phyloP scores from a whole-genome alignment of 1,140 invertebrate genomes.

The Apis cerana region DNA sequence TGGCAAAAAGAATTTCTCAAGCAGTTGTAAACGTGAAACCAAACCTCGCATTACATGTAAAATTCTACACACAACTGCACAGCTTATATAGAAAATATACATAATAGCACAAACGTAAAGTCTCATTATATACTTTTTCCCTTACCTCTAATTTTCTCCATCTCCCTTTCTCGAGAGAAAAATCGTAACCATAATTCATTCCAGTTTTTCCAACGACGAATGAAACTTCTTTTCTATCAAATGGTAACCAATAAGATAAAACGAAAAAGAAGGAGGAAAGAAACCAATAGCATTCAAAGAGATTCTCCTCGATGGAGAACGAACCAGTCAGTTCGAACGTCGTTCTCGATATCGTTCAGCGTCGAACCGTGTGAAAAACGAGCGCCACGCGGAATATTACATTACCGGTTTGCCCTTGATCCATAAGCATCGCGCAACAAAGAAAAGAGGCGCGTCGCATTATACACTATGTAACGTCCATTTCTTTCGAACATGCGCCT shows the following conservation, averaged over 20 bases:
- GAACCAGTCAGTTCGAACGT: neutral
- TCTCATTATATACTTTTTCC: neutral
- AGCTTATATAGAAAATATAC: neutral
- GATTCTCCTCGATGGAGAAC: neutral
- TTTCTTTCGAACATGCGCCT: too few species aligned
- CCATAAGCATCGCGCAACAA: neutral
- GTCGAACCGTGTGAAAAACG: slow-evolving; percentile 15
- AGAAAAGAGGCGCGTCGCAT: slow-evolving; percentile 19
- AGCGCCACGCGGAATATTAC: slow-evolving; percentile 37
- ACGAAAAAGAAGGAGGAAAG: neutral
- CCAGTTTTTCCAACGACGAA: neutral
- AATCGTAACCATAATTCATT: neutral
- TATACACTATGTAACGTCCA: slow-evolving; percentile 15
- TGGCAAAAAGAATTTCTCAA: neutral
- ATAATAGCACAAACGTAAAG: neutral
- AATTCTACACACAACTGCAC: neutral
- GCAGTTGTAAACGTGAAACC: too few species aligned
- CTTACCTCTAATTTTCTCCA: neutral
- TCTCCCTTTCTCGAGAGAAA: neutral
- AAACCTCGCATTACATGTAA: neutral
- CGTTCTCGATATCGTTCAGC: neutral
- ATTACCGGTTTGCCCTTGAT: slow-evolving; percentile 25
- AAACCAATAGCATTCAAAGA: neutral
- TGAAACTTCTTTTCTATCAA: neutral
- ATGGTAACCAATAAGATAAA: neutral